phyloP scores from a whole-genome alignment of 2,888 invertebrate genomes.

The Fissipunctia ypsillon region DNA sequence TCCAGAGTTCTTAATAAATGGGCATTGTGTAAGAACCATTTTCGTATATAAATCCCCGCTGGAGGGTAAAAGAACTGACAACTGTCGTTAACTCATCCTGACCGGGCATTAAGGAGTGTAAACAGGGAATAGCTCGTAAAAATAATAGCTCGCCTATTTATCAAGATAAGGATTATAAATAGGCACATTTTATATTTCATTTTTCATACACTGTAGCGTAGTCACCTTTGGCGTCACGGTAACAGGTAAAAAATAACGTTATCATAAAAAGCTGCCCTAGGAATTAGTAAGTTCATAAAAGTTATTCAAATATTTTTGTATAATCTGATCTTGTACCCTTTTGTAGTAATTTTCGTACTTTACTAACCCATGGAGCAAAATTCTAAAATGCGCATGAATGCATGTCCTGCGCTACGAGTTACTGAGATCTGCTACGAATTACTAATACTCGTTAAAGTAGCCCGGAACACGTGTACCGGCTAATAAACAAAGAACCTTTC shows the following conservation, averaged over 20 bases:
- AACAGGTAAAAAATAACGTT: conserved; percentile 8
- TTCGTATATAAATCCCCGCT: conserved; percentile 79
- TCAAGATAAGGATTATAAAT: conserved; percentile 69
- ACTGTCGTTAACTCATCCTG: conserved; percentile 88
- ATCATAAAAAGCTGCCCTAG: neutral
- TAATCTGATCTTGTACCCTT: neutral
- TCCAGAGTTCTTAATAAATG: conserved; percentile 72
- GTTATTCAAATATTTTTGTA: neutral
- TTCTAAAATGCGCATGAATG: neutral
- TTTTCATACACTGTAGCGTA: conserved; percentile 39
- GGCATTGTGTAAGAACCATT: conserved; percentile 74
- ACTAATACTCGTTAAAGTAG: neutral
- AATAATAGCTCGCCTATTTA: conserved; percentile 79
- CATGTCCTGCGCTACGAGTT: neutral
- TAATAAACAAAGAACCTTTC: conserved; percentile 7
- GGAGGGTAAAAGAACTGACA: conserved; percentile 85
- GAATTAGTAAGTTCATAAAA: neutral
- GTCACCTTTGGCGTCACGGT: neutral
- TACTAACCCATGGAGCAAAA: neutral
- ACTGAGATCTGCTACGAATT: neutral
- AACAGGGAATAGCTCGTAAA: conserved; percentile 84
- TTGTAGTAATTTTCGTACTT: neutral
- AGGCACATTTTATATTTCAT: conserved; percentile 56
- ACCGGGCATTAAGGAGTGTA: conserved; percentile 83
- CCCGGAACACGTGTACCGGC: conserved; percentile 1